Conservation (phyloP, 53 echinoderm and acorn worm genomes). For the Holothuria scabra region DNA sequence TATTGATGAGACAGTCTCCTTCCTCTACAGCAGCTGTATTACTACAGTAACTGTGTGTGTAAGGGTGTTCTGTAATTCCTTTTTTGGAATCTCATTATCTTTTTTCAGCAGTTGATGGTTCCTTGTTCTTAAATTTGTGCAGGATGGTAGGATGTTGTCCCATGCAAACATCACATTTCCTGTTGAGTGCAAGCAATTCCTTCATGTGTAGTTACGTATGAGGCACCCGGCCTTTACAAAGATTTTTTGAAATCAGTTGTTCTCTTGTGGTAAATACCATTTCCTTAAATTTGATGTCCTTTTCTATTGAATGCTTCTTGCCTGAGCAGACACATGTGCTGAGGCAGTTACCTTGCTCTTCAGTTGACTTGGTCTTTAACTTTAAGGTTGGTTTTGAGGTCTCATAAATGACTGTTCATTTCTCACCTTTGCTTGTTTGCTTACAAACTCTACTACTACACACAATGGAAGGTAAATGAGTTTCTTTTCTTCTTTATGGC, state of each 20-base stretch:
- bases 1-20: conserved; percentile 10
- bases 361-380: not conserved
- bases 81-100: not conserved
- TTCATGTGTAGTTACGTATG: not conserved
- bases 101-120: not conserved
- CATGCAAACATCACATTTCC: conserved; percentile 34
- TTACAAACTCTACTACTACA: conserved; percentile 48
- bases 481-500: conserved; percentile 45
- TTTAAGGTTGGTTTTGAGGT: conserved; percentile 5
- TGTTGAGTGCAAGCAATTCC: conserved; percentile 27
- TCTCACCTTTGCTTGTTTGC: conserved; percentile 43
- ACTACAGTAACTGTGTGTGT: conserved; percentile 18
- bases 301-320: not conserved
- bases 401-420: conserved; percentile 55
- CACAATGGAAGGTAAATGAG: conserved; percentile 59
- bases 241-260: not conserved
- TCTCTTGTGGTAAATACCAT: conserved; percentile 18
- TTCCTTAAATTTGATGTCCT: conserved; percentile 12
- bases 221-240: conserved; percentile 36
- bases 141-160: conserved; percentile 46
- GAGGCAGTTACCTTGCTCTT: not conserved
- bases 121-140: conserved; percentile 35
- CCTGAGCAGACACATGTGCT: not conserved
- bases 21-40: not conserved
- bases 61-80: not conserved